Evolutionary conservation across 2,888 invertebrate genomes (phyloP).

Genomic region (Odontocerum albicorne): DNA sequence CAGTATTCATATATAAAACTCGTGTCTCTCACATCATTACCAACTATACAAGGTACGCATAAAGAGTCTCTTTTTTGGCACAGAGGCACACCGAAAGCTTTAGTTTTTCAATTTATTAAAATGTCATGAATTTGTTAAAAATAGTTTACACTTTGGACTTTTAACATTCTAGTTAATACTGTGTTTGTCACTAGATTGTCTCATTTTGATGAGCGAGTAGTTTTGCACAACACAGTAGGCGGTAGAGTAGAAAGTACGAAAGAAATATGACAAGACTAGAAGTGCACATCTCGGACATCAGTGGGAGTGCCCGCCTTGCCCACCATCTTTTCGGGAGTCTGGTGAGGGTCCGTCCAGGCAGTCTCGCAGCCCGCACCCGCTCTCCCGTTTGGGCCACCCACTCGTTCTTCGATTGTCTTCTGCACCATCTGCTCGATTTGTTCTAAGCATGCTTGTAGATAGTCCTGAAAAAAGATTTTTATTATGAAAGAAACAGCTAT

Average conservation of each 20-base stretch:
- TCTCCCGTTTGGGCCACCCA: conserved; percentile 52
- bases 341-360: conserved; percentile 52
- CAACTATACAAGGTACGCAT: background rate
- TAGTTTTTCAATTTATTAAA: conserved; percentile 5
- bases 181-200: no score
- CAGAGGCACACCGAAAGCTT: conserved; percentile 15
- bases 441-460: conserved; percentile 74
- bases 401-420: conserved; percentile 55
- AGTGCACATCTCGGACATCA: conserved; percentile 83
- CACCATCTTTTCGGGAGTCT: conserved; percentile 60
- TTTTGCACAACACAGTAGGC: no score
- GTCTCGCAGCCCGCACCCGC: conserved; percentile 35
- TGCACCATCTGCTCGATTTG: conserved; percentile 80
- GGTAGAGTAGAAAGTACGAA: no score
- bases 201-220: no score
- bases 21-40: background rate
- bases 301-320: conserved; percentile 81
- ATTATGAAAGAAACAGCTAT: conserved; percentile 6
- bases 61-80: conserved; percentile 13
- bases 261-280: no score
- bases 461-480: conserved; percentile 71
- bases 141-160: conserved; percentile 12
- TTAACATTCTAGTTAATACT: conserved; percentile 13
- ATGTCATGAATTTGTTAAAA: background rate
- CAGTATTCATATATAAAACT: no score